Evolutionary conservation across 37 sponge, comb jelly and placozoan species (phyloP), one percentile per base, ranked within the genome.

Genomic region (Geodia barretti): DNA sequence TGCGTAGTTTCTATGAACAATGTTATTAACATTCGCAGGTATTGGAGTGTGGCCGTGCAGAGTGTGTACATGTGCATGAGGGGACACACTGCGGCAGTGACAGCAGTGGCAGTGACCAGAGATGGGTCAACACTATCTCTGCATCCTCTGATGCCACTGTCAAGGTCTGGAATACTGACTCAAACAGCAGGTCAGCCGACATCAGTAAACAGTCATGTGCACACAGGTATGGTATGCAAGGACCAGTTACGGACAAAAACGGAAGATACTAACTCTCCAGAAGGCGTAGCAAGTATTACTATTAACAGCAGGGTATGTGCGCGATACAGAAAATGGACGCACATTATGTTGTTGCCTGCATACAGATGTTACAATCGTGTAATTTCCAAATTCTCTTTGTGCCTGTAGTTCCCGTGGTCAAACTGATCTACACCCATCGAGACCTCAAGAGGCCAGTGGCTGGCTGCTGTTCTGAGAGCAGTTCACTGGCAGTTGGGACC

Each of bases 161-260:
- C 28, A 89, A 84, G 66, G 74, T 94, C 8, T 94, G 94, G 94
- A 89, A 87, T 70, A 83, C 85, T 14, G 82, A 94, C 64, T 23
- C 26, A 19, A 60, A 69, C 17, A 94, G 94, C 94, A 83, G 85
- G 94, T 94, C 37, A 59, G n/a, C n/a, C n/a, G n/a, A n/a, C n/a
- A n/a, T n/a, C n/a, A n/a, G n/a, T n/a, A n/a, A n/a, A n/a, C n/a
- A n/a, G n/a, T n/a, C n/a, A n/a, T n/a, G n/a, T n/a, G n/a, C n/a
- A n/a, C n/a, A n/a, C n/a, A n/a, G n/a, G n/a, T n/a, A n/a, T n/a
- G n/a, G n/a, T n/a, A n/a, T n/a, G n/a, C n/a, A n/a, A n/a, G n/a
- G n/a, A n/a, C n/a, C n/a, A n/a, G n/a, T n/a, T n/a, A n/a, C n/a
- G n/a, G n/a, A n/a, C n/a, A n/a, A n/a, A n/a, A n/a, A n/a, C n/a